Percentiles rank a stretch among this genome's conserved stretches.
Conservation (phyloP, 2,888 invertebrate species). For the Drosophila kuntzei region DNA sequence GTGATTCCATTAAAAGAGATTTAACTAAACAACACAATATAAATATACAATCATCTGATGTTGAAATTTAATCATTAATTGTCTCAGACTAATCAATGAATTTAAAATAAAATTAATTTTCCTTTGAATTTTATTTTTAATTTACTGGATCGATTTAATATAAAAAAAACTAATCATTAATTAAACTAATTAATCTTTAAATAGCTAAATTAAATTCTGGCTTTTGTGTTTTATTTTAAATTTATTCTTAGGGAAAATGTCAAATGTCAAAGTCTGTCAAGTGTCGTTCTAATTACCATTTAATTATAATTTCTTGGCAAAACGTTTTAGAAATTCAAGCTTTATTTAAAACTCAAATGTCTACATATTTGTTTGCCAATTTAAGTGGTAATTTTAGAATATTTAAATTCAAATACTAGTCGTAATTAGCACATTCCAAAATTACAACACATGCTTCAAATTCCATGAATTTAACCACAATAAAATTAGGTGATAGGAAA, state of each 20-base stretch:
- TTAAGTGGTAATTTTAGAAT: not conserved
- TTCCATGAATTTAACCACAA: not conserved
- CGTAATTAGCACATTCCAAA: slow-evolving; percentile 1
- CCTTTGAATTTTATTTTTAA: too few species aligned
- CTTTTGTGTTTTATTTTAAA: not conserved
- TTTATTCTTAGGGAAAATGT: slow-evolving; percentile 3
- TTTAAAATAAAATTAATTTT: not conserved
- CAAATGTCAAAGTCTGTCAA: slow-evolving; percentile 6
- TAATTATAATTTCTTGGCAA: slow-evolving; percentile 16
- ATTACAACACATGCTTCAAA: not conserved
- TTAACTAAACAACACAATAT: not conserved
- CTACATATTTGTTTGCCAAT: not conserved
- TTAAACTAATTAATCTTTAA: too few species aligned
- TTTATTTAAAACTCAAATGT: not conserved
- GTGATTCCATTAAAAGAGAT: not conserved
- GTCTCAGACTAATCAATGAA: slow-evolving; percentile 3
- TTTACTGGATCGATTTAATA: too few species aligned
- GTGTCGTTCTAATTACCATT: slow-evolving; percentile 8
- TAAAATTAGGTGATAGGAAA: not conserved
- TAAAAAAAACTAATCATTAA: too few species aligned
- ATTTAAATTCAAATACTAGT: slow-evolving; percentile 1
- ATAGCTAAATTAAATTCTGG: not conserved
- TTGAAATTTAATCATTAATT: not conserved
- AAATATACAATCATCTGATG: not conserved
- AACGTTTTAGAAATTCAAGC: not conserved